Evolutionary conservation across 2,888 invertebrate species (phyloP).

Genomic region (Dione juno): DNA sequence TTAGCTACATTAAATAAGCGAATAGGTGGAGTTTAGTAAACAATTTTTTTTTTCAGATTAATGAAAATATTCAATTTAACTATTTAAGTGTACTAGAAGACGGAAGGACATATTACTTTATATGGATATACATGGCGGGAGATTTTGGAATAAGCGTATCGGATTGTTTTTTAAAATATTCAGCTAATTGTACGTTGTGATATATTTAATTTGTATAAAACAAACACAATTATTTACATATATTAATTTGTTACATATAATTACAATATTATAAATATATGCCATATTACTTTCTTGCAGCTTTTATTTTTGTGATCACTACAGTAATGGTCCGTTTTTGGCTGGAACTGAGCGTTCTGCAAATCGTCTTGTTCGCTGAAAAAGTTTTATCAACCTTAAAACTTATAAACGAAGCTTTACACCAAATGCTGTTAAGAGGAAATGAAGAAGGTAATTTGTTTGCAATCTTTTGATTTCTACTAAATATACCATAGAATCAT

Average conservation of each 20-base stretch:
- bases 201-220: too few relatives aligned
- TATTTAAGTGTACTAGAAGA: not conserved
- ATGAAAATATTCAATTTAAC: not conserved
- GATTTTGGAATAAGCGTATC: not conserved
- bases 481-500: too few relatives aligned
- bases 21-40: too few relatives aligned
- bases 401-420: not conserved
- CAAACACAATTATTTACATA: too few relatives aligned
- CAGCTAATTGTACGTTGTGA: not conserved
- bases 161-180: not conserved
- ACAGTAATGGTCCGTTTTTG: not conserved
- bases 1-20: too few relatives aligned
- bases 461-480: too few relatives aligned
- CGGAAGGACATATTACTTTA: not conserved
- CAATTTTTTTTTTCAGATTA: not conserved
- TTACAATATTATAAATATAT: too few relatives aligned
- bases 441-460: not conserved
- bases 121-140: not conserved
- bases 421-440: not conserved
- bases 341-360: not conserved
- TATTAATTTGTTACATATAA: too few relatives aligned
- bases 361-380: not conserved
- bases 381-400: not conserved
- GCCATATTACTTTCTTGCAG: too few relatives aligned
- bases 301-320: not conserved